These are phyloP conservation scores for Damaliscus lunatus DNA, from an alignment of 2,113 vertebrate species.

Conservation along the genomic window DNA sequence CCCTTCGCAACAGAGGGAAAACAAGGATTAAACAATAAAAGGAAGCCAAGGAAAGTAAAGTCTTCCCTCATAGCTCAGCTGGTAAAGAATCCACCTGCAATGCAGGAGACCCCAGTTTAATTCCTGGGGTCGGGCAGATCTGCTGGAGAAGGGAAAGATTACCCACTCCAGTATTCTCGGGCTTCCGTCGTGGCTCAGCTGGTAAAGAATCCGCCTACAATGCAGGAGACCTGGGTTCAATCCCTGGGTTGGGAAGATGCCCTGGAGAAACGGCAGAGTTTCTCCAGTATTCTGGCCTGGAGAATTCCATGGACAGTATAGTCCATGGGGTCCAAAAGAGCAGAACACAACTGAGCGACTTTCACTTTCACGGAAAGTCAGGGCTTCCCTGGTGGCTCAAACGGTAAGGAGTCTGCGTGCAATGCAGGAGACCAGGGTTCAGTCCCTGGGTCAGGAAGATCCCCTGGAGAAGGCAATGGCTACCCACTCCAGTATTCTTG, in stretches of 20 bases:
- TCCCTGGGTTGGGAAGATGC: not conserved
- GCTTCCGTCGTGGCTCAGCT: not conserved
- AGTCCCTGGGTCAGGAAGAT: not conserved
- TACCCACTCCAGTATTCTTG: not conserved
- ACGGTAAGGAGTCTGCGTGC: not conserved
- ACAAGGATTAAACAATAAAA: not conserved
- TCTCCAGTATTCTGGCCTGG: not conserved
- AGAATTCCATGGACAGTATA: not conserved
- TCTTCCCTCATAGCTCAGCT: not conserved
- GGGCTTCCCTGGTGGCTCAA: not conserved
- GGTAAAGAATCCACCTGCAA: not conserved
- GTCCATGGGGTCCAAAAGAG: not conserved
- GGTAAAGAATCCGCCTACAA: not conserved
- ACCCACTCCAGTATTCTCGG: not conserved
- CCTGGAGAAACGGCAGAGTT: too few relatives aligned
- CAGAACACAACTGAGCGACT: not conserved
- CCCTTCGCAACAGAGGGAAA: not conserved
- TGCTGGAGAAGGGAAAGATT: not conserved
- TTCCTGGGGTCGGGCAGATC: not conserved
- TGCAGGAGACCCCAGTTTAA: not conserved
- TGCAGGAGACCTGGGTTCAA: not conserved
- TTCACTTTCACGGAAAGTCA: not conserved
- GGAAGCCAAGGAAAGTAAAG: not conserved
- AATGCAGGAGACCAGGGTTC: not conserved
- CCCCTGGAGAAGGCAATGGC: not conserved